phyloP scores from a whole-genome alignment of 2,888 invertebrate genomes.

The Hoplodrina blanda region DNA sequence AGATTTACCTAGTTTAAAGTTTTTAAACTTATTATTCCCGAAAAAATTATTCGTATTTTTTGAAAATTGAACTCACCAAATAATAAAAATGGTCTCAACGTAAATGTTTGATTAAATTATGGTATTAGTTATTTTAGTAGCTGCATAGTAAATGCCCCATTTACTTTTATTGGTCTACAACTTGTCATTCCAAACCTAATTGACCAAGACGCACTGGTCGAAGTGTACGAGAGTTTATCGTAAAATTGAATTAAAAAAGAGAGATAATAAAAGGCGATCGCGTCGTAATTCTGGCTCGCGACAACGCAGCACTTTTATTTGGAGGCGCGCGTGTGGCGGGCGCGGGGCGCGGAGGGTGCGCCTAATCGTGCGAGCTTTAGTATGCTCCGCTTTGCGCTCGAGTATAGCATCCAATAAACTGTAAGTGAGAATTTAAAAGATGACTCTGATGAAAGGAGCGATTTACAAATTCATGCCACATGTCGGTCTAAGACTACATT shows the following conservation, averaged over 20 bases:
- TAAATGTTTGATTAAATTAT: background rate
- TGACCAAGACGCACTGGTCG: conserved; percentile 71
- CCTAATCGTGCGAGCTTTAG: conserved; percentile 85
- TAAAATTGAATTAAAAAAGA: conserved; percentile 90
- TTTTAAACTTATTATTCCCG: background rate
- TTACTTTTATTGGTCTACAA: conserved; percentile 16
- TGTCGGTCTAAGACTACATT: no score
- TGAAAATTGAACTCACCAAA: background rate
- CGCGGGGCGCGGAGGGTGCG: conserved; percentile 66
- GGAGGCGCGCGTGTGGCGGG: conserved; percentile 84
- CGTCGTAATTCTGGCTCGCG: conserved; percentile 90
- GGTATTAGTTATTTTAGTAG: background rate
- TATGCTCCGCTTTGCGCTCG: conserved; percentile 69
- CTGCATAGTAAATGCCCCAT: conserved; percentile 10
- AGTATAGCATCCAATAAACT: conserved; percentile 12
- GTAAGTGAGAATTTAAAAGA: background rate
- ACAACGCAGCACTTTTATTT: conserved; percentile 89
- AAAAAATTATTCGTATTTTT: no score
- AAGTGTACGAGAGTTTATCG: conserved; percentile 81
- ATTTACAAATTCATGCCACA: no score
- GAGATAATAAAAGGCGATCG: conserved; percentile 87
- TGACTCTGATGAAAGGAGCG: no score
- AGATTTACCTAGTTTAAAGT: no score
- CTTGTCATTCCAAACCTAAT: conserved; percentile 38
- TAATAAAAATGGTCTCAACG: no score